Percentiles rank a stretch among this genome's conserved stretches.
Evolutionary conservation across 2,888 invertebrate species (phyloP).

Genomic region (Tortricodes alternella): DNA sequence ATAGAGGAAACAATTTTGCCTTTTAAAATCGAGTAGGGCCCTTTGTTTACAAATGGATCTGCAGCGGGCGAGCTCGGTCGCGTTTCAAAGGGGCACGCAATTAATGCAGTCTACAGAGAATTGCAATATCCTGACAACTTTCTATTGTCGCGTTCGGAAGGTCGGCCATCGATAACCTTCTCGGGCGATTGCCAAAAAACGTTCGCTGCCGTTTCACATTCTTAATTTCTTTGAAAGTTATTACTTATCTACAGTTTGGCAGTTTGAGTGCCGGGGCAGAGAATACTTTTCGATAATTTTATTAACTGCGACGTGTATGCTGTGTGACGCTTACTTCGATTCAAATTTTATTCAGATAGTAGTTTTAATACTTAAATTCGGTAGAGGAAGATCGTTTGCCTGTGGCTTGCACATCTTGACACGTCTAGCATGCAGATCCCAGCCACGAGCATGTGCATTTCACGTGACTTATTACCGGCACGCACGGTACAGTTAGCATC

Average conservation of each 20-base stretch:
- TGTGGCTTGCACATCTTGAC: too few relatives aligned
- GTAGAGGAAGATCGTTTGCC: background rate
- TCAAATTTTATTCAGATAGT: background rate
- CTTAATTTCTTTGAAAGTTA: constrained; percentile 24
- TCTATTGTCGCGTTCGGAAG: constrained; percentile 15
- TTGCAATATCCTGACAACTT: constrained; percentile 28
- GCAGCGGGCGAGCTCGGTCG: constrained; percentile 14
- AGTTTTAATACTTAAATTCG: background rate
- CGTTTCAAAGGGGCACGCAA: constrained; percentile 39
- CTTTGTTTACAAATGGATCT: constrained; percentile 58
- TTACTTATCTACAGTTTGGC: constrained; percentile 22
- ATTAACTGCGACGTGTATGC: constrained; percentile 12
- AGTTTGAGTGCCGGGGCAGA: constrained; percentile 17
- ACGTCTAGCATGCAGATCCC: too few relatives aligned
- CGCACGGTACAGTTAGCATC: too few relatives aligned
- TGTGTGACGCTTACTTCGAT: constrained; percentile 1
- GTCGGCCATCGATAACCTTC: constrained; percentile 13
- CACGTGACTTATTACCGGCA: too few relatives aligned
- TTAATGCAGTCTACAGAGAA: constrained; percentile 33
- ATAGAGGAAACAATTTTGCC: constrained; percentile 75
- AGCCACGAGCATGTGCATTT: too few relatives aligned
- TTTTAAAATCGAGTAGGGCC: constrained; percentile 63
- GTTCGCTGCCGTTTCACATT: constrained; percentile 22
- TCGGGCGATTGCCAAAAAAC: constrained; percentile 24
- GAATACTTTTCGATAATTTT: constrained; percentile 22